Evolutionary conservation across 2,888 invertebrate species (phyloP), one percentile per base, ranked within the genome.

Genomic region (Cerceris ruficornis): DNA sequence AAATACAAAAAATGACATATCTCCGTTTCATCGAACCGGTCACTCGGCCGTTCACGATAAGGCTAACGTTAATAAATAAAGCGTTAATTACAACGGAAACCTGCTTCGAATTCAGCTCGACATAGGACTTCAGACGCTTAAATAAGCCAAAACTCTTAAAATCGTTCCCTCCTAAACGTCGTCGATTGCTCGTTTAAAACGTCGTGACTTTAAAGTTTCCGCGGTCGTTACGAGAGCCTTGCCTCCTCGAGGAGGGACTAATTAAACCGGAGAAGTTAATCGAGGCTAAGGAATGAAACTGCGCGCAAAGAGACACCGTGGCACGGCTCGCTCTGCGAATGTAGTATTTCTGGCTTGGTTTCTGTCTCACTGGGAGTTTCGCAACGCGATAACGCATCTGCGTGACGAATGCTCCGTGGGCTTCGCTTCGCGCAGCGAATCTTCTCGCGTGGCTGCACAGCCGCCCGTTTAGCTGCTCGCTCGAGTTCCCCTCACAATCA

Each of bases 301-400:
- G 61, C 42, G 54, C 28, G 66, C 61, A 75, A 78, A 75, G 41
- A 42, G 49, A 28, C 61, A 54, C 59, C 71, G 54, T 70, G 66
- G n/a, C 59, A 46, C 14, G 14, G 17, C 14, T 68, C 66, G 75
- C 61, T 43, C 42, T 66, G 60, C 39, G 57, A 39, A 42, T 46
- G 28, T 15, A 58, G n/a, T 69, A 50, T 59, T 55, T 79, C 69
- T 69, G 43, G 73, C 73, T 55, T 9, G 14, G 39, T 54, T 58
- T 68, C 69, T 59, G 59, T 76, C 59, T 62, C 57, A 49, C 15
- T 15, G 80, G n/a, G 7, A 15, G 52, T 77, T 81, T 81, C 80
- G 77, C 81, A 81, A 80, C 58, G 39, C 55, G 81, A 81, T 75
- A 81, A 81, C 71, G 69, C 77, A 80, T 75, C 69, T 66, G 68